These are phyloP conservation scores for Pyrochroa serraticornis DNA, from an alignment of 2,888 invertebrate species.

Conservation along the genomic window DNA sequence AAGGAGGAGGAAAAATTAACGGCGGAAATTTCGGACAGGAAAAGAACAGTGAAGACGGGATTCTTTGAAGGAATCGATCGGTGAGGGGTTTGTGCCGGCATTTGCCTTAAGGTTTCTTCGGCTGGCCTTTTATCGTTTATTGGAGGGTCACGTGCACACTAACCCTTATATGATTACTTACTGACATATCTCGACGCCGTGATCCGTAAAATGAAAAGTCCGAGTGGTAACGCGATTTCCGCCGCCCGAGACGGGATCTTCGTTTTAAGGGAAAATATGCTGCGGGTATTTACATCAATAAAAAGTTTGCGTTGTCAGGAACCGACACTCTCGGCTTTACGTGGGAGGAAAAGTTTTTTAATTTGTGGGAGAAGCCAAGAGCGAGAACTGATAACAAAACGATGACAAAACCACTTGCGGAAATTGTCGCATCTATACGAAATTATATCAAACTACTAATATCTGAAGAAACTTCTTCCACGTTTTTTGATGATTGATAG, in stretches of 20 bases:
- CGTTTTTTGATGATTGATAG: too few relatives aligned
- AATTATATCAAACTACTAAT: too few relatives aligned
- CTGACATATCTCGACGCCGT: conserved; percentile 10
- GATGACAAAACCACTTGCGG: background rate
- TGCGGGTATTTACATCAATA: background rate
- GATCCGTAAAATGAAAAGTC: conserved; percentile 11
- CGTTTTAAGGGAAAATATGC: background rate
- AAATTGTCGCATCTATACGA: too few relatives aligned
- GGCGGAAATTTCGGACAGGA: too few relatives aligned
- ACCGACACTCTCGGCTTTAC: background rate
- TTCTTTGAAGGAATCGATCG: background rate
- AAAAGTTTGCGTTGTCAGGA: background rate
- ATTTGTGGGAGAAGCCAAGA: background rate
- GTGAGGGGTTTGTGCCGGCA: conserved; percentile 5
- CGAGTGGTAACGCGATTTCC: background rate
- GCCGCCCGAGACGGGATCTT: too few relatives aligned
- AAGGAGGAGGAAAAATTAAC: too few relatives aligned
- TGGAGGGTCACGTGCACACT: conserved; percentile 19
- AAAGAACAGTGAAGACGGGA: too few relatives aligned
- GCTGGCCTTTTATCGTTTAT: conserved; percentile 18
- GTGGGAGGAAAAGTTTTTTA: background rate
- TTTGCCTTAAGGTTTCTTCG: conserved; percentile 10
- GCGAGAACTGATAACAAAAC: background rate
- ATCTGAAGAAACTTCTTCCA: too few relatives aligned
- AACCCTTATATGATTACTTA: conserved; percentile 18